Conservation (phyloP, 2,113 vertebrate species). For the Athene noctua region DNA sequence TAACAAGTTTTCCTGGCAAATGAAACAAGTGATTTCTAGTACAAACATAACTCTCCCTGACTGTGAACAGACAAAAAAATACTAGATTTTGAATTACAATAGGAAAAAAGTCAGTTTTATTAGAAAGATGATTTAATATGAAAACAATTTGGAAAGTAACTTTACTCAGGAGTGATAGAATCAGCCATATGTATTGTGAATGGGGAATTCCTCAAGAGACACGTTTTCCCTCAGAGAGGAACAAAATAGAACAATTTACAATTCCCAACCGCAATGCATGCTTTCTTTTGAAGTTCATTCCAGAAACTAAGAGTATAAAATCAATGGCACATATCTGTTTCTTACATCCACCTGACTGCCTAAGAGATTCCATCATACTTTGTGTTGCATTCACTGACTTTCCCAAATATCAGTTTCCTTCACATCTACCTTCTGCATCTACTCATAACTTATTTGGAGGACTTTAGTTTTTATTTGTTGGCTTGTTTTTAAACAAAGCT, state of each 20-base stretch:
- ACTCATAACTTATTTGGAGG: not conserved
- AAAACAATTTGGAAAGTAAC: constrained; percentile 48
- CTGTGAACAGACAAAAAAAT: not conserved
- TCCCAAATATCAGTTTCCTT: not conserved
- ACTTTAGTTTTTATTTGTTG: not conserved
- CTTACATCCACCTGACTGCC: not conserved
- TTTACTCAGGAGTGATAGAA: constrained; percentile 39
- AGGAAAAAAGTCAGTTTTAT: not conserved
- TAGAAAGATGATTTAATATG: not conserved
- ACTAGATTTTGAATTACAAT: constrained; percentile 22
- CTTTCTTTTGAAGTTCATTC: not conserved
- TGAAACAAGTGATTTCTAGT: not conserved
- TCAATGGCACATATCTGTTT: not conserved
- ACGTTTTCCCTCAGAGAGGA: constrained; percentile 14
- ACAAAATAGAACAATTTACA: constrained; percentile 8
- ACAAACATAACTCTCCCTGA: not conserved
- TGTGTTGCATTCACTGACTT: not conserved
- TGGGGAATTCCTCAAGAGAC: constrained; percentile 4
- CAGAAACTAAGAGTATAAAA: not conserved
- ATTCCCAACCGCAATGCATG: not conserved
- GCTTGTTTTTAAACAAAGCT: not conserved
- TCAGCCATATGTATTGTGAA: constrained; percentile 37
- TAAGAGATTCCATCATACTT: not conserved
- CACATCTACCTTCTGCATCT: not conserved
- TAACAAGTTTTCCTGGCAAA: constrained; percentile 28